phyloP scores from a whole-genome alignment of 2,113 vertebrate genomes.

The Mirza zaza region DNA sequence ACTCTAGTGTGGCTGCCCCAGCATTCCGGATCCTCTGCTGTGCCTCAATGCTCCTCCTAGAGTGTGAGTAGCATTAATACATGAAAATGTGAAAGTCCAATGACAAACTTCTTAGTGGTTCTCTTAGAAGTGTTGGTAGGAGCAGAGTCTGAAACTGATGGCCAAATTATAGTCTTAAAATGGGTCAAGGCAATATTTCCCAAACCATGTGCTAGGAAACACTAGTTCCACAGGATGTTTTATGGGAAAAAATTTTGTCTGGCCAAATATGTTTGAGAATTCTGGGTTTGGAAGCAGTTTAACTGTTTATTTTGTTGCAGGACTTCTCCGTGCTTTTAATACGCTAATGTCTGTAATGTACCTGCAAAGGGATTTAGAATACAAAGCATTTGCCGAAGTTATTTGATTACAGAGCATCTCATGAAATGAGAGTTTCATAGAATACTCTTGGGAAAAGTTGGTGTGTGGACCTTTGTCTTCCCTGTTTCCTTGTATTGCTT shows the following conservation, averaged over 20 bases:
- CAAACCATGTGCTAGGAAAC: not conserved
- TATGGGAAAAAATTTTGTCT: not conserved
- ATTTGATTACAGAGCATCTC: not conserved
- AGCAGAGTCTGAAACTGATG: not conserved
- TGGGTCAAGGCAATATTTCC: not conserved
- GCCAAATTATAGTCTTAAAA: not conserved
- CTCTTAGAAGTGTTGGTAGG: not conserved
- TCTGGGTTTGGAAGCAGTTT: not conserved
- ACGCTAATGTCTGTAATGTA: not conserved
- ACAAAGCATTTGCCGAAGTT: not conserved
- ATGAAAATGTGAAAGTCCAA: not conserved
- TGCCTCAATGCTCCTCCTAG: not conserved
- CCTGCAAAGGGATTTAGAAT: not conserved
- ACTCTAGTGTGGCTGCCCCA: not conserved
- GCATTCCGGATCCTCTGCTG: not conserved
- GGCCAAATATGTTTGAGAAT: not conserved
- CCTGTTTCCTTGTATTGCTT: not conserved
- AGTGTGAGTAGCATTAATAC: not conserved
- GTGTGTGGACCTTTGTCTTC: not conserved
- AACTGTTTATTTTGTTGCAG: not conserved
- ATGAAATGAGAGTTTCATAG: accelerated
- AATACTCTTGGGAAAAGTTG: not conserved
- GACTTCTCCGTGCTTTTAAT: not conserved
- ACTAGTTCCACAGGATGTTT: not conserved
- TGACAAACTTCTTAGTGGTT: not conserved